Evolutionary conservation across 1,140 invertebrate species (phyloP), one percentile per base, ranked within the genome.

Genomic region (Streblospio benedicti): DNA sequence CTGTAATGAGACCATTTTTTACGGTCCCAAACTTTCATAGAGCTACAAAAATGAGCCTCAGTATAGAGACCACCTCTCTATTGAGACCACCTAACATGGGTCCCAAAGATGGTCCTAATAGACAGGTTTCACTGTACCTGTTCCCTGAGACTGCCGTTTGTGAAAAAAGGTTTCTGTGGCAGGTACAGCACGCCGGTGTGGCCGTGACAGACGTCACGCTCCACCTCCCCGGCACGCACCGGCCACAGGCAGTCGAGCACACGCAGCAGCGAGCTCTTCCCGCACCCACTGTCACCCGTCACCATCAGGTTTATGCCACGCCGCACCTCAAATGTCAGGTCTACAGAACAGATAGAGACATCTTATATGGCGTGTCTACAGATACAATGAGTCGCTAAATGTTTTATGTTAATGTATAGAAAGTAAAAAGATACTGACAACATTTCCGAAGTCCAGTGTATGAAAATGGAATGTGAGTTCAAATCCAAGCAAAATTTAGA

Each of bases 111-210:
- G n/a, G n/a, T n/a, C n/a, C n/a, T n/a, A n/a, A n/a, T n/a, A n/a
- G 32, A 43, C 4, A 27, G 18, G 6, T 27, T 14, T 51, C 41
- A 44, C 2, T 30, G 20, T 41, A 82, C 72, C 71, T 83, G 84
- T 68, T 85, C 79, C 50, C 79, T 65, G 0, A 85, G 68, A 28
- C 80, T 78, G 25, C 83, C 83, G 70, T 79, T 76, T 12, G 83
- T 83, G 44, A 85, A 77, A 66, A 83, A 82, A 0, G 84, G 78
- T 63, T 82, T 82, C 70, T 86, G 84, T 12, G 84, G 83, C 4
- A 85, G 66, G 68, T 81, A 84, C 30, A 83, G 70, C 2, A 83
- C 67, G 56, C 72, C 69, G 18, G 65, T 65, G 16, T 77, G 70
- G 47, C 65, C 63, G 14, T 65, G 53, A 4, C 63, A 45, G 35